Evolutionary conservation across 2,113 vertebrate species (phyloP), one percentile per base, ranked within the genome.

Genomic region (Sciurus niger): DNA sequence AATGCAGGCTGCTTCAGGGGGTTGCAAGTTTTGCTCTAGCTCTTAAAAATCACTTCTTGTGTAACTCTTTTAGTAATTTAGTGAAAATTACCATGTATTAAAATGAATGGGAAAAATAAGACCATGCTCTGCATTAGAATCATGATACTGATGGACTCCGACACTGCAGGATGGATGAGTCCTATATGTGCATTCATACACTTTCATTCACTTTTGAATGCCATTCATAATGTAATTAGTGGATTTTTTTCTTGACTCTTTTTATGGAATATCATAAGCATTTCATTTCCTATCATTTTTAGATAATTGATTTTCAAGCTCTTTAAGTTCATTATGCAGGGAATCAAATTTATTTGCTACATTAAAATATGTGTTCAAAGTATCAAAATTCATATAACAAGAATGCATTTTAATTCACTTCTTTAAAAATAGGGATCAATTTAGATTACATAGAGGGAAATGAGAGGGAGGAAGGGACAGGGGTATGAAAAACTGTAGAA

Each of bases 291-390:
- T 86, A 85, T 58, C 60, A 65, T 92, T 97, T 84, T 98, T 97
- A 94, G 22, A 58, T 63, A 94, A 96, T 77, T 96, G 78, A 96
- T 98, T 98, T 98, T 97, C 72, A 97, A 98, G 72, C 46, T 93
- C 93, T 4, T 84, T 96, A 89, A 40, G 46, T 94, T 96, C 89
- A 93, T 55, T 16, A 85, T 30, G 68, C 79, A 79, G n/a, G 30
- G 3, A 97, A 97, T 84, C 25, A 96, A 96, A 97, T 85, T 9
- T 22, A 65, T 80, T 43, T 1, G 6, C 14, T 93, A 34, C n/a
- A 20, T 0, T 18, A 97, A 95, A 92, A 80, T 90, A 1, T 16
- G 8, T 94, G 18, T 30, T 48, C 68, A 94, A 80, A 40, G 43
- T 87, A 51, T 97, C 68, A 37, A 94, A 93, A 28, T 95, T 97